Evolutionary conservation across 2,888 invertebrate genomes (phyloP).

Genomic region (Dioctria rufipes): DNA sequence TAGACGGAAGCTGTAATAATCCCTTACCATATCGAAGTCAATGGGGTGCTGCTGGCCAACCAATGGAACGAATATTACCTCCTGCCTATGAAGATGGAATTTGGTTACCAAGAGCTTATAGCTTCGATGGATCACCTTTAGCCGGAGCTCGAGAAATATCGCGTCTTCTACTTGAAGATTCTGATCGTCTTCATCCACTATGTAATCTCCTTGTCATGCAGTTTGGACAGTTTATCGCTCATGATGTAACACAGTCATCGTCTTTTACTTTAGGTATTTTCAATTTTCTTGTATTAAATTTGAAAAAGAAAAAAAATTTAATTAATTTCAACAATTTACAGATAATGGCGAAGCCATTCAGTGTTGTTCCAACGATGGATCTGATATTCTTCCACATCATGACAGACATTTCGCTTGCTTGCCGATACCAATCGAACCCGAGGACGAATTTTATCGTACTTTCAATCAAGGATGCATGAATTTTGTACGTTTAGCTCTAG

Average conservation of each 20-base stretch:
- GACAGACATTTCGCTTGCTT: constrained; percentile 79
- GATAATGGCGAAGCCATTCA: constrained; percentile 81
- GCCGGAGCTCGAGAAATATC: constrained; percentile 81
- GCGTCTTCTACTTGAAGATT: constrained; percentile 75
- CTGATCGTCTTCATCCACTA: constrained; percentile 75
- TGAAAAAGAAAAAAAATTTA: neutral
- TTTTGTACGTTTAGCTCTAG: constrained; percentile 80
- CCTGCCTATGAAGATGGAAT: constrained; percentile 79
- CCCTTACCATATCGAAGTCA: constrained; percentile 66
- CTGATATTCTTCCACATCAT: constrained; percentile 72
- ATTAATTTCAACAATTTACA: constrained; percentile 63
- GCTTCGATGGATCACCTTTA: constrained; percentile 73
- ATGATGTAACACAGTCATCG: constrained; percentile 82
- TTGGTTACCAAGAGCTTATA: constrained; percentile 67
- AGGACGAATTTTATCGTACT: constrained; percentile 76
- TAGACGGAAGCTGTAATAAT: constrained; percentile 91
- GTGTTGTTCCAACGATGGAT: constrained; percentile 79
- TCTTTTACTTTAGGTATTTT: constrained; percentile 77
- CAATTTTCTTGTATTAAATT: neutral
- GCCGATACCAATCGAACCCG: constrained; percentile 75
- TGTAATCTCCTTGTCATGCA: constrained; percentile 83
- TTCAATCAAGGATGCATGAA: constrained; percentile 79
- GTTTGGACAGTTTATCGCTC: constrained; percentile 85
- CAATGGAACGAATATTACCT: constrained; percentile 78
- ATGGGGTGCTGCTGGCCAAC: constrained; percentile 81